Conservation (phyloP, 2,797 vertebrate genomes). For the Phalanger gymnotis region DNA sequence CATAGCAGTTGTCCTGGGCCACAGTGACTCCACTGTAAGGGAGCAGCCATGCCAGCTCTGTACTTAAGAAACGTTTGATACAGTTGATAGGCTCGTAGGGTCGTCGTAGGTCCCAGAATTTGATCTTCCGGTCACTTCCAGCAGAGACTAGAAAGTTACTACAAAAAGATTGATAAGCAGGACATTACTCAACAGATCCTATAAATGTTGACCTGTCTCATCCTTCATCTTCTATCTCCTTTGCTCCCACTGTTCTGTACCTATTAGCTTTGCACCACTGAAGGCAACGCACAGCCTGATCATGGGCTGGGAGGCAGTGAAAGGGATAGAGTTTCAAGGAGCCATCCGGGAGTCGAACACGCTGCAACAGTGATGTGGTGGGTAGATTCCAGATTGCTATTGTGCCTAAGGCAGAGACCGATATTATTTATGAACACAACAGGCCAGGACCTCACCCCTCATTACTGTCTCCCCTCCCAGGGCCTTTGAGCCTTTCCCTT, state of each 20-base stretch:
- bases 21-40: conserved; percentile 89
- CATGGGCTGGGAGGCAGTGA: conserved; percentile 91
- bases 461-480: conserved; percentile 26
- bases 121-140: conserved; percentile 93
- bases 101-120: conserved; percentile 94
- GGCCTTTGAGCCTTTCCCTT: neutral
- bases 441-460: conserved; percentile 12
- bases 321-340: conserved; percentile 91
- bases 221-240: neutral
- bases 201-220: neutral
- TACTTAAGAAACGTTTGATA: conserved; percentile 92
- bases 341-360: conserved; percentile 84
- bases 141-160: conserved; percentile 93
- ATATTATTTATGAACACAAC: conserved; percentile 13
- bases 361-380: conserved; percentile 89
- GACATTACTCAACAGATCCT: neutral
- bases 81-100: conserved; percentile 88
- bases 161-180: conserved; percentile 60
- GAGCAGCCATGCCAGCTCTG: conserved; percentile 93
- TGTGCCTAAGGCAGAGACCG: conserved; percentile 83
- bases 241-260: conserved; percentile 78
- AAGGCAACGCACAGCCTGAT: conserved; percentile 90
- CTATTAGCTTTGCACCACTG: conserved; percentile 94
- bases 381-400: conserved; percentile 94
- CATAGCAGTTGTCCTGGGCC: conserved; percentile 92